Evolutionary conservation across 2,888 invertebrate species (phyloP).

Genomic region (Ethmia dodecea): DNA sequence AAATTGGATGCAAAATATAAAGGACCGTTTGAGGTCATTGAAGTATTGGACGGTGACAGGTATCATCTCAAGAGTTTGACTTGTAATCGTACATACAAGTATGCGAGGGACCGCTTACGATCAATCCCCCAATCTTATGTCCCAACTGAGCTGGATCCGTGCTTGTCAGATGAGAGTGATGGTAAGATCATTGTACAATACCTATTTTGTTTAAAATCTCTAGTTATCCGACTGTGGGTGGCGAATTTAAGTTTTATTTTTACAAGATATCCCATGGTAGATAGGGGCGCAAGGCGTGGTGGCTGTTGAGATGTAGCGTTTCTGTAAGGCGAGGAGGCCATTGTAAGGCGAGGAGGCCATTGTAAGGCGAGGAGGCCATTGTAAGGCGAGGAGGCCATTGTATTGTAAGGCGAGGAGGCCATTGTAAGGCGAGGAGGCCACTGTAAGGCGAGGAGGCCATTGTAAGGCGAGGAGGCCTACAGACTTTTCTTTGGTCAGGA

Average conservation of each 20-base stretch:
- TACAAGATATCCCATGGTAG: too few species aligned
- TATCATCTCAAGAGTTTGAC: slow-evolving; percentile 13
- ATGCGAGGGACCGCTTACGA: slow-evolving; percentile 16
- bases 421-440: too few species aligned
- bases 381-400: too few species aligned
- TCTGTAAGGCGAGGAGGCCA: too few species aligned
- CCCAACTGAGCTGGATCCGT: not conserved
- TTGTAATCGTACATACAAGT: slow-evolving; percentile 18
- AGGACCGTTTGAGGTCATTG: slow-evolving; percentile 14
- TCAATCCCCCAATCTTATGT: not conserved
- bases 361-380: too few species aligned
- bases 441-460: too few species aligned
- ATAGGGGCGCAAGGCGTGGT: too few species aligned
- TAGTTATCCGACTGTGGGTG: not conserved
- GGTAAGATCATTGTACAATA: not conserved
- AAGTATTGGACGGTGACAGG: slow-evolving; percentile 12
- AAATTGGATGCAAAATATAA: slow-evolving; percentile 19
- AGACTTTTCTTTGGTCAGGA: not conserved
- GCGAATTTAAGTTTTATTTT: too few species aligned
- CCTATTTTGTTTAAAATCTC: not conserved
- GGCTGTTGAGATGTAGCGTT: too few species aligned
- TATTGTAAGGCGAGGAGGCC: too few species aligned
- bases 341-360: too few species aligned
- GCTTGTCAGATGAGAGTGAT: not conserved
- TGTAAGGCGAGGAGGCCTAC: too few species aligned